Evolutionary conservation across 2,888 invertebrate genomes (phyloP).

Genomic region (Pasiphila rectangulata): DNA sequence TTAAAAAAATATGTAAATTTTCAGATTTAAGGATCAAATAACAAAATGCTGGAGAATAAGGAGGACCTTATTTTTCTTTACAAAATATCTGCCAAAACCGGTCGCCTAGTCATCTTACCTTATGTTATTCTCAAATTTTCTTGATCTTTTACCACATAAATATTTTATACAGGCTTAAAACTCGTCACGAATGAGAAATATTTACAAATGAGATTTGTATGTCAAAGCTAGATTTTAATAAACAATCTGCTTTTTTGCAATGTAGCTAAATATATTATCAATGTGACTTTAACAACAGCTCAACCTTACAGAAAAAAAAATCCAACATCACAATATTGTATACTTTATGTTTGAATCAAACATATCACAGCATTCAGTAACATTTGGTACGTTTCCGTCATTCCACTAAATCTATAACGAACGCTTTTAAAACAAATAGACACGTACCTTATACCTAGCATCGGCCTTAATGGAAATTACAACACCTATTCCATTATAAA

Average conservation of each 20-base stretch:
- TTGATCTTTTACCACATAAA: not conserved
- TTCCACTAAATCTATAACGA: constrained; percentile 25
- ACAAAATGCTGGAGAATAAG: too few species aligned
- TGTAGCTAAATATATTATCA: constrained; percentile 11
- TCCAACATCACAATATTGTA: constrained; percentile 13
- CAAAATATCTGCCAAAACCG: too few species aligned
- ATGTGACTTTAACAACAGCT: not conserved
- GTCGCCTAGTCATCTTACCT: too few species aligned
- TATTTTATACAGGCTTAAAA: too few species aligned
- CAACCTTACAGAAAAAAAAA: constrained; percentile 5
- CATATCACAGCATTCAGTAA: constrained; percentile 55
- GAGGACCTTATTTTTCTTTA: too few species aligned
- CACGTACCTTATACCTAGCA: constrained; percentile 1
- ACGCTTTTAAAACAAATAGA: constrained; percentile 13
- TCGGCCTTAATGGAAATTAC: not conserved
- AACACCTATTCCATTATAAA: not conserved
- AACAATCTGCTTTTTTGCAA: constrained; percentile 9
- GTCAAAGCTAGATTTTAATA: not conserved
- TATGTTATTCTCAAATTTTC: too few species aligned
- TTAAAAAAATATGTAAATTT: too few species aligned
- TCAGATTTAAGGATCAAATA: too few species aligned
- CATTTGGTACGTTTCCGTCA: constrained; percentile 40
- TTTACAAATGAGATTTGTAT: not conserved
- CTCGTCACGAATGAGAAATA: not conserved
- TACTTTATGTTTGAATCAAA: constrained; percentile 34